phyloP scores from a whole-genome alignment of 2,113 vertebrate genomes.

The Myrmecophaga tridactyla region DNA sequence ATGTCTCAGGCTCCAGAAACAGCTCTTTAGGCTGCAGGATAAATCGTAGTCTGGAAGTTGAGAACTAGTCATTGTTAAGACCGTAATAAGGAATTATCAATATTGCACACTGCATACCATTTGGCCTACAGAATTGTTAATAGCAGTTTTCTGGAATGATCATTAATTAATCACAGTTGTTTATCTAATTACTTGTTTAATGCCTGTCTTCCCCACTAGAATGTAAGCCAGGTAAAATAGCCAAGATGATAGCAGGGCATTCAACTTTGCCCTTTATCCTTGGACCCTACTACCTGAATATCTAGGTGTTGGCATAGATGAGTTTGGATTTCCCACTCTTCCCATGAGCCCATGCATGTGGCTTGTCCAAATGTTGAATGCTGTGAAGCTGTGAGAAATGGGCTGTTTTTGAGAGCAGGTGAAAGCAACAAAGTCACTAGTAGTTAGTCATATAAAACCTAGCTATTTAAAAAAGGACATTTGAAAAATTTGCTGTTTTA shows the following conservation, averaged over 20 bases:
- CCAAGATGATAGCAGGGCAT: not conserved
- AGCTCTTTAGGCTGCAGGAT: not conserved
- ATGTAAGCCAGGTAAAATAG: not conserved
- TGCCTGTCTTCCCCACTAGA: slow-evolving; percentile 34
- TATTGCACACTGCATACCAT: not conserved
- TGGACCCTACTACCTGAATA: not conserved
- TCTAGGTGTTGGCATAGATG: not conserved
- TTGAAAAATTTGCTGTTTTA: not conserved
- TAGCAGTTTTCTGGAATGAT: slow-evolving; percentile 22
- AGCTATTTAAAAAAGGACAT: slow-evolving; percentile 35
- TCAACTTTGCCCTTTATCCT: not conserved
- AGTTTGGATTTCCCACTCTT: not conserved
- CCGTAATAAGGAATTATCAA: not conserved
- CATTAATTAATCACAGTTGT: not conserved
- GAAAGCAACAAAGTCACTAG: not conserved
- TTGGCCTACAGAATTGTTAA: not conserved
- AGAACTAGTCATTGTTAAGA: not conserved
- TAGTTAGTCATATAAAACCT: not conserved
- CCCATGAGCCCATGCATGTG: not conserved
- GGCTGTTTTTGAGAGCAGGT: not conserved
- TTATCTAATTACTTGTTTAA: slow-evolving; percentile 44
- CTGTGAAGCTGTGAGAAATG: not conserved
- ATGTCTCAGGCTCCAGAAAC: not conserved
- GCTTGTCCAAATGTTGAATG: not conserved
- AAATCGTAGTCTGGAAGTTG: not conserved